phyloP scores from a whole-genome alignment of 2,888 invertebrate genomes.

The Megastigmus dorsalis region DNA sequence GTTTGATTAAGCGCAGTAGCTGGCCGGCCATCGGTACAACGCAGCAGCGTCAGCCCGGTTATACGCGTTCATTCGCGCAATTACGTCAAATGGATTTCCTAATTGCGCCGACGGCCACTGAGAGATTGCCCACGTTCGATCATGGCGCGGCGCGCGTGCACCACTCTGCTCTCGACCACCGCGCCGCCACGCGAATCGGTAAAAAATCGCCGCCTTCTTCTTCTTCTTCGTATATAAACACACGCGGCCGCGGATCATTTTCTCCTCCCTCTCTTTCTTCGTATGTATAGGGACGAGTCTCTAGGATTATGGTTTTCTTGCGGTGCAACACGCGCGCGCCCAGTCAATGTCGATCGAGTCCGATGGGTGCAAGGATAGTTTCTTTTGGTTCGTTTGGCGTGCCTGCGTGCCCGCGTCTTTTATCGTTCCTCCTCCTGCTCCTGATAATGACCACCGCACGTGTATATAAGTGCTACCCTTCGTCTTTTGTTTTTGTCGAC shows the following conservation, averaged over 20 bases:
- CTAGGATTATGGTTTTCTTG: not conserved
- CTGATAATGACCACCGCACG: constrained; percentile 15
- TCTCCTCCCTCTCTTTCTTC: not conserved
- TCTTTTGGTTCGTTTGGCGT: constrained; percentile 22
- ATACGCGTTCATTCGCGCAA: constrained; percentile 68
- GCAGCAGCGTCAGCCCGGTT: constrained; percentile 25
- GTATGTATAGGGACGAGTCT: not conserved
- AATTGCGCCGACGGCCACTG: constrained; percentile 65
- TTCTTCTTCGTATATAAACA: not conserved
- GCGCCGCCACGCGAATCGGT: not conserved
- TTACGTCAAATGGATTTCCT: constrained; percentile 74
- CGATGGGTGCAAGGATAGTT: no score
- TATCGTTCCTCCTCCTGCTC: not conserved
- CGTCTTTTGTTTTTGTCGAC: no score
- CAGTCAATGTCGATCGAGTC: constrained; percentile 42
- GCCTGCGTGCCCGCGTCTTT: not conserved
- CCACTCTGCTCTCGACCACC: no score
- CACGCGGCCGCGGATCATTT: constrained; percentile 1
- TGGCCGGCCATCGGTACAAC: constrained; percentile 38
- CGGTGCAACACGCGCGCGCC: not conserved
- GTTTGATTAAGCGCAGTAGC: constrained; percentile 68
- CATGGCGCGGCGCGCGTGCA: constrained; percentile 51
- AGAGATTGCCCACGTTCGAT: constrained; percentile 70
- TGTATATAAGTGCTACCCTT: no score
- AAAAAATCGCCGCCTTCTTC: constrained; percentile 11